phyloP scores from a whole-genome alignment of 1,140 invertebrate genomes.

The Micrasema minimum region DNA sequence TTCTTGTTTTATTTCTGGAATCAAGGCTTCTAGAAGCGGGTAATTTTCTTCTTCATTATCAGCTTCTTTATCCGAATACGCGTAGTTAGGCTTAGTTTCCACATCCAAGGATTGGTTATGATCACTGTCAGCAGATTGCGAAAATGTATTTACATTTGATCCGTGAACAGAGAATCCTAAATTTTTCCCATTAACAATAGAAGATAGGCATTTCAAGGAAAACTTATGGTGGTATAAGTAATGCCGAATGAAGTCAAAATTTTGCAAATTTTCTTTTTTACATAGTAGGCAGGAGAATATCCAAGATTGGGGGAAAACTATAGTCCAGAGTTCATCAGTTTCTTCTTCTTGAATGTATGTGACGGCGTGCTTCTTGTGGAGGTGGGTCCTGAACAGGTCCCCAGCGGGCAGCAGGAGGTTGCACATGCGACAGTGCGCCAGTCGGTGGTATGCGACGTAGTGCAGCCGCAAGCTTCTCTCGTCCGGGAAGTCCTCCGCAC shows the following conservation, averaged over 20 bases:
- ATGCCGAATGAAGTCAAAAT: slow-evolving; percentile 59
- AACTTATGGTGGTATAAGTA: slow-evolving; percentile 64
- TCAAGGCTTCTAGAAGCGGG: slow-evolving; percentile 52
- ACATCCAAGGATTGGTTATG: not conserved
- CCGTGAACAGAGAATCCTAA: slow-evolving; percentile 59
- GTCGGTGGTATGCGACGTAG: slow-evolving; percentile 57
- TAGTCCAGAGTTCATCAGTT: slow-evolving; percentile 58
- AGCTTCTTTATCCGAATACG: slow-evolving; percentile 20
- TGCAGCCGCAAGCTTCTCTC: slow-evolving; percentile 58
- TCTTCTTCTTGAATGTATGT: slow-evolving; percentile 57
- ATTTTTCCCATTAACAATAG: slow-evolving; percentile 59
- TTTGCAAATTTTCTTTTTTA: slow-evolving; percentile 56
- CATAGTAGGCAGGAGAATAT: slow-evolving; percentile 61
- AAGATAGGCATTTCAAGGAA: slow-evolving; percentile 61
- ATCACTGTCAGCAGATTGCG: slow-evolving; percentile 14
- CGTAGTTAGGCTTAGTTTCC: slow-evolving; percentile 11
- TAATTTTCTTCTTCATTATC: slow-evolving; percentile 31
- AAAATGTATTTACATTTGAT: slow-evolving; percentile 57
- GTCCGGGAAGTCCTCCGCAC: slow-evolving; percentile 58
- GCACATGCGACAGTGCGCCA: slow-evolving; percentile 63
- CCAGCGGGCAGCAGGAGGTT: slow-evolving; percentile 60
- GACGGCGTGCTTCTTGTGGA: slow-evolving; percentile 62
- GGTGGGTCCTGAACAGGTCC: slow-evolving; percentile 59
- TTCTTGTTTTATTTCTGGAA: slow-evolving; percentile 60
- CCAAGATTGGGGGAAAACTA: slow-evolving; percentile 56